These are phyloP conservation scores for Helicoverpa zea DNA, from an alignment of 1,140 invertebrate genomes.

Conservation along the genomic window DNA sequence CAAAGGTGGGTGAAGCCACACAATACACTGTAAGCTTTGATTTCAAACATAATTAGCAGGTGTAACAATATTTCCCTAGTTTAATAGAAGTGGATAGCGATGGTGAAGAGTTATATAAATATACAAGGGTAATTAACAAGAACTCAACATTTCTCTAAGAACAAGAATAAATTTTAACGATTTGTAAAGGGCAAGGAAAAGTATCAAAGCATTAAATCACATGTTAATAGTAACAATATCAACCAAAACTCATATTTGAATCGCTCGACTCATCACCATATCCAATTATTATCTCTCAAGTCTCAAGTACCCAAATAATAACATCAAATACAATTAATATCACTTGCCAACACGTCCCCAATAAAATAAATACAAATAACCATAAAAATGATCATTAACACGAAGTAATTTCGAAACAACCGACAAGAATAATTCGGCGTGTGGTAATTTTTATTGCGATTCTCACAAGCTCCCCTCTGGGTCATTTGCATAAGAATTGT, in stretches of 20 bases:
- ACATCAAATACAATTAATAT: background rate
- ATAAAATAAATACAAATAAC: background rate
- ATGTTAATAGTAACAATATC: background rate
- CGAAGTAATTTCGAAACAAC: constrained; percentile 33
- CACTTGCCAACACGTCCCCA: constrained; percentile 1
- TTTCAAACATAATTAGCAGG: constrained; percentile 1
- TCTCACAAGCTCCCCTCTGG: constrained; percentile 22
- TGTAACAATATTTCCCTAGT: background rate
- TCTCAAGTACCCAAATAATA: background rate
- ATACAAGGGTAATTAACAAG: background rate
- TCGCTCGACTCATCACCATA: too few species aligned
- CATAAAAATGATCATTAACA: constrained; percentile 34
- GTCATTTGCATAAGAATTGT: constrained; percentile 49
- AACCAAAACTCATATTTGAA: background rate
- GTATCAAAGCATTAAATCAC: too few species aligned
- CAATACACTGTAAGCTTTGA: constrained; percentile 16
- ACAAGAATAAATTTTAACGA: too few species aligned
- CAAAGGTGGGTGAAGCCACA: background rate
- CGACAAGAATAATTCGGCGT: constrained; percentile 34
- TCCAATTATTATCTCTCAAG: background rate
- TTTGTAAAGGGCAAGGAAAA: too few species aligned
- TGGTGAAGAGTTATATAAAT: background rate
- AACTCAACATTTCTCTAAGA: background rate
- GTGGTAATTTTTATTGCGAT: constrained; percentile 47
- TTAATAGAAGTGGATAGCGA: background rate